These are phyloP conservation scores for Andrena flavipes DNA, from an alignment of 2,888 invertebrate genomes.

Conservation along the genomic window DNA sequence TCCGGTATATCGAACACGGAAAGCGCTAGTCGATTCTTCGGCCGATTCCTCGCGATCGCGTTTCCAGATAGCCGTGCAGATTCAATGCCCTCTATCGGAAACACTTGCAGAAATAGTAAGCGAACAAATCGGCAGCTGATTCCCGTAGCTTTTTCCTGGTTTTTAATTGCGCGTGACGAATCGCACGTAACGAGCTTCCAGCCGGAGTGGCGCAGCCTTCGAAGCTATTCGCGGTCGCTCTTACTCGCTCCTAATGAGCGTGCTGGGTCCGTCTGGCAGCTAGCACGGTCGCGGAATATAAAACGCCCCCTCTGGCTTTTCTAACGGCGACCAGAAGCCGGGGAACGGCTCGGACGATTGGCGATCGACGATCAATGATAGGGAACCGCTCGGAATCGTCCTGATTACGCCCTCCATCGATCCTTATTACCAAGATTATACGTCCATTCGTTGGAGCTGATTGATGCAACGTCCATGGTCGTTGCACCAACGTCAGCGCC, in stretches of 20 bases:
- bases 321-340: too few species aligned
- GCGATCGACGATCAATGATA: background rate
- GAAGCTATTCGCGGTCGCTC: conserved; percentile 26
- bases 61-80: too few species aligned
- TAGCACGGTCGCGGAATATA: background rate
- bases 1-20: too few species aligned
- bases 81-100: too few species aligned
- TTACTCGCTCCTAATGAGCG: conserved; percentile 23
- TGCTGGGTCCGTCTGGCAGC: conserved; percentile 1
- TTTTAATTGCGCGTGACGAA: conserved; percentile 41
- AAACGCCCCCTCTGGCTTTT: conserved; percentile 15
- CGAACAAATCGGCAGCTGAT: background rate
- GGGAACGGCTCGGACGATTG: background rate
- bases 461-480: conserved; percentile 46
- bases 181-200: conserved; percentile 30
- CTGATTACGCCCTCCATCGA: background rate
- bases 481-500: conserved; percentile 18
- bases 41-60: too few species aligned
- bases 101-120: too few species aligned
- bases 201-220: conserved; percentile 6
- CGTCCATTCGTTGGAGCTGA: conserved; percentile 33
- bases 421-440: conserved; percentile 44
- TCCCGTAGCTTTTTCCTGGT: conserved; percentile 12
- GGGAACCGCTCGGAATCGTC: background rate
- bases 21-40: too few species aligned